Evolutionary conservation across 2,888 invertebrate genomes (phyloP).

Genomic region (Syrphus vitripennis): DNA sequence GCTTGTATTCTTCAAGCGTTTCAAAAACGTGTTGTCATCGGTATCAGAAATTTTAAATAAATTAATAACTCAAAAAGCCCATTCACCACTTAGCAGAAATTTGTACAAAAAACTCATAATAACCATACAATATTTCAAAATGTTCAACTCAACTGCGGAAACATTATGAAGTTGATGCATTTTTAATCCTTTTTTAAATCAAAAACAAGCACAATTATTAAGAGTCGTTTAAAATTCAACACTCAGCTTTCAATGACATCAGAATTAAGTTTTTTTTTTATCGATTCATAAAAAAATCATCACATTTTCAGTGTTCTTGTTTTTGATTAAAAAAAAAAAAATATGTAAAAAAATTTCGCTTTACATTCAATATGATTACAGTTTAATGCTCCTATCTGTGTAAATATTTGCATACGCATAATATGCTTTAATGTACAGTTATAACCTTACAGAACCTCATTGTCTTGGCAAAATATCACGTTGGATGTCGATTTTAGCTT

Average conservation of each 20-base stretch:
- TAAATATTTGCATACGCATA: not conserved
- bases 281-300: not conserved
- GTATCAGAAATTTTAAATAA: not conserved
- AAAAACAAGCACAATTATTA: not conserved
- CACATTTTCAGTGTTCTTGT: not conserved
- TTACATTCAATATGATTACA: not conserved
- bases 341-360: not conserved
- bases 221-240: not conserved
- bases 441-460: not conserved
- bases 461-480: slow-evolving; percentile 22
- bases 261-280: not conserved
- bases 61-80: not conserved
- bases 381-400: not conserved
- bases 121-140: not conserved
- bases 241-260: not conserved
- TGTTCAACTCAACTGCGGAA: not conserved
- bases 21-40: not conserved
- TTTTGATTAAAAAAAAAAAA: not conserved
- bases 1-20: not conserved
- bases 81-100: not conserved
- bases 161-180: not conserved
- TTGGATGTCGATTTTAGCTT: slow-evolving; percentile 26
- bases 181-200: not conserved
- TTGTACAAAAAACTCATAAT: not conserved
- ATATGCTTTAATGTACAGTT: not conserved